Evolutionary conservation across 2,797 vertebrate species (phyloP).

Genomic region (Phalloptychus januarius): DNA sequence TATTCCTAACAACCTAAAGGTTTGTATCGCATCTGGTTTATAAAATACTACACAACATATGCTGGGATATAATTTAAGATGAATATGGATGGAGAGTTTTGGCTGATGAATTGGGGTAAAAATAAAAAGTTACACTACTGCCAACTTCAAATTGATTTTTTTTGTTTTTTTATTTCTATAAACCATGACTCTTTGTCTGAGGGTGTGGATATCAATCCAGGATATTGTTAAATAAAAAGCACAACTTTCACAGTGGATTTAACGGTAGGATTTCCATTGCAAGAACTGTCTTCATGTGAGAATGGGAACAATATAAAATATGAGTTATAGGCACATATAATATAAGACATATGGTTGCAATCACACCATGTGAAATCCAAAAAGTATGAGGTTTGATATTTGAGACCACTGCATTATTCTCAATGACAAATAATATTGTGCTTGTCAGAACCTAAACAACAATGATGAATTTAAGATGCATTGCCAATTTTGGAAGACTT

Average conservation of each 20-base stretch:
- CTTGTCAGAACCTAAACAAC: constrained; percentile 36
- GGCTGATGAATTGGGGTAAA: background rate
- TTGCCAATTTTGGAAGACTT: constrained; percentile 47
- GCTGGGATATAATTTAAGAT: background rate
- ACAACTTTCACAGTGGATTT: constrained; percentile 18
- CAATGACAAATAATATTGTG: constrained; percentile 37
- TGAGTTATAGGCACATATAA: constrained; percentile 35
- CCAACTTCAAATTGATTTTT: background rate
- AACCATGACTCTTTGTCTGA: constrained; percentile 2
- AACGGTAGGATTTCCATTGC: constrained; percentile 1
- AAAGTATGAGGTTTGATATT: constrained; percentile 40
- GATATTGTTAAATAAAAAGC: constrained; percentile 17
- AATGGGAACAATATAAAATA: constrained; percentile 12
- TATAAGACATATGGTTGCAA: constrained; percentile 44
- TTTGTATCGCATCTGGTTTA: background rate
- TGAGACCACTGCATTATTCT: constrained; percentile 38
- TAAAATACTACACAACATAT: background rate
- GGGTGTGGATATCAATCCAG: background rate
- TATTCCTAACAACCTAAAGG: background rate
- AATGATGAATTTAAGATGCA: constrained; percentile 34
- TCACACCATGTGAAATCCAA: constrained; percentile 33
- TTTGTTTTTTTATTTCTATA: background rate
- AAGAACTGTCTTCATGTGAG: constrained; percentile 22
- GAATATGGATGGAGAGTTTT: background rate
- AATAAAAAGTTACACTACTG: background rate